These are phyloP conservation scores for Drosophila nannoptera DNA, from an alignment of 1,140 invertebrate genomes.

Conservation along the genomic window DNA sequence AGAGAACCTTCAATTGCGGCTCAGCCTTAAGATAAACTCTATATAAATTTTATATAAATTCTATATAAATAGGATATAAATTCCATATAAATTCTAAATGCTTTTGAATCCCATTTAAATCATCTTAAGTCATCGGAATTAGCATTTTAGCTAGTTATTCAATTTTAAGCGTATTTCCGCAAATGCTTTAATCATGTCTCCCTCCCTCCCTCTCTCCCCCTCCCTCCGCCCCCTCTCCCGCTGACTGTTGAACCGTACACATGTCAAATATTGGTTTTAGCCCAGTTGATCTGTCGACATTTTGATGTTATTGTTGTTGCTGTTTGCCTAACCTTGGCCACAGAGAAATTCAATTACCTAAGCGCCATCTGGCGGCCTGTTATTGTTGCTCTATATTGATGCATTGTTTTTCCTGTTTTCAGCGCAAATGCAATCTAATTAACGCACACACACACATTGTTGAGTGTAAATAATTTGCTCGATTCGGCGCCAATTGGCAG, in stretches of 20 bases:
- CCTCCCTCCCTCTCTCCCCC: background rate
- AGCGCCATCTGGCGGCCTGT: constrained; percentile 15
- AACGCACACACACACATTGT: constrained; percentile 25
- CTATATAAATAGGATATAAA: too few relatives aligned
- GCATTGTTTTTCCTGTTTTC: constrained; percentile 47
- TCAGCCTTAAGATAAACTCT: background rate
- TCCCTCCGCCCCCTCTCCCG: background rate
- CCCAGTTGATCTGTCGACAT: constrained; percentile 11
- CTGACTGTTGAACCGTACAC: background rate
- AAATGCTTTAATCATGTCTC: background rate
- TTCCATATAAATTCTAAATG: too few relatives aligned
- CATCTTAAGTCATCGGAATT: too few relatives aligned
- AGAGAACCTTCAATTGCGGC: background rate
- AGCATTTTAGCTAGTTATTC: too few relatives aligned
- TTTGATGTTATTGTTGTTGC: constrained; percentile 9
- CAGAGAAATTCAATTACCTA: constrained; percentile 39
- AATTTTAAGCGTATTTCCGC: too few relatives aligned
- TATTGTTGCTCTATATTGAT: constrained; percentile 27
- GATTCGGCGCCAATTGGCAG: constrained; percentile 27
- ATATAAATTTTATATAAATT: too few relatives aligned
- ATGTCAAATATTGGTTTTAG: background rate
- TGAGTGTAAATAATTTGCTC: constrained; percentile 32
- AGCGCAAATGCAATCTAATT: constrained; percentile 63
- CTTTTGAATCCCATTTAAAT: too few relatives aligned
- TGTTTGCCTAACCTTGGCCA: constrained; percentile 33